These are phyloP conservation scores for Hydractinia symbiolongicarpus DNA, from an alignment of 30 jellyfish, hydroid and myxozoan genomes.

Conservation along the genomic window DNA sequence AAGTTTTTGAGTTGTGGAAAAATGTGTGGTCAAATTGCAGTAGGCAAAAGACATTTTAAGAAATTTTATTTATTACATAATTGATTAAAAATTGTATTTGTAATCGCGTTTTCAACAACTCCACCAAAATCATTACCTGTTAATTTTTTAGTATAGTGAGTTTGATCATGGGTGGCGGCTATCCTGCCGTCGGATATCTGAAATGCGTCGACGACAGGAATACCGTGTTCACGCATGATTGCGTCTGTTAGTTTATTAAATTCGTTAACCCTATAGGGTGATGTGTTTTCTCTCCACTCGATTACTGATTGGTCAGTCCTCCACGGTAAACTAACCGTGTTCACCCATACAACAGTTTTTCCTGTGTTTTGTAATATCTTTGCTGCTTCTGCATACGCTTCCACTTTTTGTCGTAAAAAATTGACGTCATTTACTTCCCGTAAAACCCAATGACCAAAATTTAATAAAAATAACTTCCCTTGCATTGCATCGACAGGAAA, in stretches of 20 bases:
- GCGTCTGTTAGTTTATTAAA: constrained; percentile 63
- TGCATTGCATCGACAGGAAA: constrained; percentile 66
- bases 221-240: constrained; percentile 45
- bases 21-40: neutral
- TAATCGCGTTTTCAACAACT: constrained; percentile 84
- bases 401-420: constrained; percentile 44
- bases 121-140: constrained; percentile 96
- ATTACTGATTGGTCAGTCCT: constrained; percentile 79
- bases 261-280: constrained; percentile 77
- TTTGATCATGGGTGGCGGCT: constrained; percentile 91
- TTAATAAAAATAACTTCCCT: constrained; percentile 54
- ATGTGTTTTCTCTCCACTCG: constrained; percentile 90
- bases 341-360: constrained; percentile 61
- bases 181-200: constrained; percentile 78
- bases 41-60: neutral
- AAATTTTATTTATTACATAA: constrained; percentile 39
- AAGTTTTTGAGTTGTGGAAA: too few species aligned
- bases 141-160: constrained; percentile 68
- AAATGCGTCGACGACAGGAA: constrained; percentile 77
- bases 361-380: constrained; percentile 40
- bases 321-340: constrained; percentile 93
- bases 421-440: constrained; percentile 67
- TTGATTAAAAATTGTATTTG: constrained; percentile 56
- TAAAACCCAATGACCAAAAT: constrained; percentile 90
- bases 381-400: constrained; percentile 69